Percentiles rank a stretch among this genome's conserved stretches.
Conservation (phyloP, 2,113 vertebrate species). For the Todiramphus saurophagus region DNA sequence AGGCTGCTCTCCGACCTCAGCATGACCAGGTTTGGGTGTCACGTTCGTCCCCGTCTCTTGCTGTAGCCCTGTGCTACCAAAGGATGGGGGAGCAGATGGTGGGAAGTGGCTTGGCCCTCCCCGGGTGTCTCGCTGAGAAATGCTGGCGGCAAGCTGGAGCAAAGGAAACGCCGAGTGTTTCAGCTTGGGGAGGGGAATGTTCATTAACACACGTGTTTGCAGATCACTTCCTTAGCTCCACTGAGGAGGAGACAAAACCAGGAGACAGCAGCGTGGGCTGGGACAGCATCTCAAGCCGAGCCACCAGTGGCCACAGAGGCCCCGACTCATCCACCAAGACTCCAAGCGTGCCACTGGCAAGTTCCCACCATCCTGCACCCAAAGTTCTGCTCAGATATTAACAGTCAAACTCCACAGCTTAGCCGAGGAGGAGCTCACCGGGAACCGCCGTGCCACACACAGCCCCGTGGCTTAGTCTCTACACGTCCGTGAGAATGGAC, state of each 20-base stretch:
- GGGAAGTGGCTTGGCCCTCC: conserved; percentile 38
- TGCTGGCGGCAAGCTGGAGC: background rate
- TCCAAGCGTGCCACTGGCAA: background rate
- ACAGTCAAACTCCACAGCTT: background rate
- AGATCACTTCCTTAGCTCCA: background rate
- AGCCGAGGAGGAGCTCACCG: background rate
- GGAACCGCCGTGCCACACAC: background rate
- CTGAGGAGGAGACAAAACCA: background rate
- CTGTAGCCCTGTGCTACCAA: background rate
- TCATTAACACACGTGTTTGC: background rate
- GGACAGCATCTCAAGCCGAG: background rate
- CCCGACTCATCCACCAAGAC: background rate
- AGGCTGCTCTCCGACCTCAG: background rate
- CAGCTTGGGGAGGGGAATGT: background rate
- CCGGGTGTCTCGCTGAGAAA: background rate
- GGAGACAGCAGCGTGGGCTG: background rate
- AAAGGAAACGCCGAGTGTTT: background rate
- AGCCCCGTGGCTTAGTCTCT: background rate
- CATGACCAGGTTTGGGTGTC: background rate
- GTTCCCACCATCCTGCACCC: background rate
- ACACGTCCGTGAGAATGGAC: background rate
- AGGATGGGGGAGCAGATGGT: conserved; percentile 1
- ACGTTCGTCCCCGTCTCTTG: background rate
- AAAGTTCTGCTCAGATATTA: background rate
- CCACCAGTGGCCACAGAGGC: background rate